Evolutionary conservation across 2,888 invertebrate species (phyloP).

Genomic region (Pterobdella sp.): DNA sequence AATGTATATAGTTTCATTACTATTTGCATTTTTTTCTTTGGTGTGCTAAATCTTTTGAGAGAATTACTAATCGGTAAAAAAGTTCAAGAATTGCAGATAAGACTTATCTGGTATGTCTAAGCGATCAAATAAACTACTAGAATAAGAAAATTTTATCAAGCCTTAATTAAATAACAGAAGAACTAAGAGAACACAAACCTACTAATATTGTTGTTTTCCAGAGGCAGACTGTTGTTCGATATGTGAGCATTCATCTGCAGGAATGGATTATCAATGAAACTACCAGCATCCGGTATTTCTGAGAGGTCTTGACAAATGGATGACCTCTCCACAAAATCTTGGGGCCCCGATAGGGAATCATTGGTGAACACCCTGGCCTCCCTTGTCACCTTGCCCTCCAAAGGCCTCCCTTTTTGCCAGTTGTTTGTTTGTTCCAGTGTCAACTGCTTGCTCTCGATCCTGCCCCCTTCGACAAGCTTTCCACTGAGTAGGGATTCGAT

Average conservation of each 20-base stretch:
- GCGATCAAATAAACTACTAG: too few relatives aligned
- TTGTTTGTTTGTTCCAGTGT: conserved; percentile 17
- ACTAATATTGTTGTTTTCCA: neutral
- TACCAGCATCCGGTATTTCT: neutral
- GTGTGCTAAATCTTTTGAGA: too few relatives aligned
- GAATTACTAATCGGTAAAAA: too few relatives aligned
- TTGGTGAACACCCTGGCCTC: conserved; percentile 16
- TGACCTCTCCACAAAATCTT: conserved; percentile 25
- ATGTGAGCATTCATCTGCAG: neutral
- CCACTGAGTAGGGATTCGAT: conserved; percentile 16
- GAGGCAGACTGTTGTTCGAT: neutral
- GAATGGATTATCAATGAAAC: neutral
- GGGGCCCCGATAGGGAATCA: conserved; percentile 21
- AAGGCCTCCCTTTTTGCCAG: conserved; percentile 24
- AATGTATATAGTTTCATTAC: too few relatives aligned
- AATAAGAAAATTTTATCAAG: too few relatives aligned
- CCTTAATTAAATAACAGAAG: too few relatives aligned
- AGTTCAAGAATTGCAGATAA: too few relatives aligned
- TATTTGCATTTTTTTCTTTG: too few relatives aligned
- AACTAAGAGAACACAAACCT: too few relatives aligned
- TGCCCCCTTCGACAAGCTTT: neutral
- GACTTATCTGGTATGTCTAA: too few relatives aligned
- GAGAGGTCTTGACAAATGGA: conserved; percentile 4
- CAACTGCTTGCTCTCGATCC: neutral
- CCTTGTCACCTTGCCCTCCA: conserved; percentile 17